phyloP scores from a whole-genome alignment of 1,140 invertebrate genomes.

The Pemphigus obesinymphae region DNA sequence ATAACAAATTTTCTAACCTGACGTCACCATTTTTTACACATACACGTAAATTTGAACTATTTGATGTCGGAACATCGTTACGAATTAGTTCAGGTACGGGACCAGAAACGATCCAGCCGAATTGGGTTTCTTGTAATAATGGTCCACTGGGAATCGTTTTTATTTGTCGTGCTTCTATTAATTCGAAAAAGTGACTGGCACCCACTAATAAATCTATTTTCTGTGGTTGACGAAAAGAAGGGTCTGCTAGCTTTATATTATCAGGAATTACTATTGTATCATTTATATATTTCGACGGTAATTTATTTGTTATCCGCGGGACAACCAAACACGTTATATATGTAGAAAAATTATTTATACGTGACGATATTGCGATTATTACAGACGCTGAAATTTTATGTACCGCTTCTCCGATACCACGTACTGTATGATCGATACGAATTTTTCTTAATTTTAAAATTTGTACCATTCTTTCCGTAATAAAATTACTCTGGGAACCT shows the following conservation, averaged over 20 bases:
- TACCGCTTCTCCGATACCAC: neutral
- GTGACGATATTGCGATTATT: neutral
- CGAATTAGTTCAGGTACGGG: neutral
- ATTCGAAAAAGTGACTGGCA: neutral
- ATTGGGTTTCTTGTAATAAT: neutral
- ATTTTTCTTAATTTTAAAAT: neutral
- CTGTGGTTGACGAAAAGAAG: neutral
- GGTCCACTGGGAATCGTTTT: too few species aligned
- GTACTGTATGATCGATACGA: neutral
- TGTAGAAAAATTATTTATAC: neutral
- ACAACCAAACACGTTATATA: neutral
- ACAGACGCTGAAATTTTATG: neutral
- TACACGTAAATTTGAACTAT: too few species aligned
- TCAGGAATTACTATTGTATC: neutral
- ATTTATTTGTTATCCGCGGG: neutral
- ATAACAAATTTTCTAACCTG: neutral
- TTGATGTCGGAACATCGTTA: too few species aligned
- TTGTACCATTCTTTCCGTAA: neutral
- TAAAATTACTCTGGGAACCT: neutral
- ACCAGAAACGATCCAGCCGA: neutral
- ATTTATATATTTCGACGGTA: neutral
- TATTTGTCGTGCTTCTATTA: neutral
- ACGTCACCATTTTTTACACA: too few species aligned
- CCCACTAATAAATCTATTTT: neutral
- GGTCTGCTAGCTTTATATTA: neutral